Conservation (phyloP, 2,888 invertebrate species). For the Corythucha ciliata region DNA sequence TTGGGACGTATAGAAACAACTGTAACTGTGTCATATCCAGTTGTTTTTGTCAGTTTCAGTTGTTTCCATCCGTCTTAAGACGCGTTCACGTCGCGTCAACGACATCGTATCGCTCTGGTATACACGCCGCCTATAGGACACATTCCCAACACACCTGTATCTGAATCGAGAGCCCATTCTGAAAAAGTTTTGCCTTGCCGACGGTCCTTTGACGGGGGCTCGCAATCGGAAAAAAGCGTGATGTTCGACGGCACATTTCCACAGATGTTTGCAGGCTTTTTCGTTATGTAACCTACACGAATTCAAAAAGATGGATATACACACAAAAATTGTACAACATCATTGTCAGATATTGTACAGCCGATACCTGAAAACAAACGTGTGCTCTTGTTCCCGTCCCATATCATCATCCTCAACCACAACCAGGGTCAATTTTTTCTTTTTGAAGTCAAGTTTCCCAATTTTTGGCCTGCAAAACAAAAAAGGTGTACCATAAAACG, state of each 20-base stretch:
- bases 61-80: no score
- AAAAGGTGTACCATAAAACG: not conserved
- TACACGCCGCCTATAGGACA: not conserved
- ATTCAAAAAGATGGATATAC: not conserved
- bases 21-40: no score
- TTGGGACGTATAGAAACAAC: no score
- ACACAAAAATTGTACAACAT: not conserved
- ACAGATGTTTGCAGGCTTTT: conserved; percentile 97
- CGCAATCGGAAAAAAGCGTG: conserved; percentile 96
- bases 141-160: conserved; percentile 48
- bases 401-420: conserved; percentile 99
- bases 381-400: conserved; percentile 93
- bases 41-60: no score
- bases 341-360: not conserved
- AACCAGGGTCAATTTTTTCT: conserved; percentile 90
- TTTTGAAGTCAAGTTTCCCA: conserved; percentile 93
- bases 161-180: conserved; percentile 97
- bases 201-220: conserved; percentile 78
- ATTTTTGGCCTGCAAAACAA: conserved; percentile 71
- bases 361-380: conserved; percentile 80
- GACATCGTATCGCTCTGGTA: no score
- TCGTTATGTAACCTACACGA: conserved; percentile 68
- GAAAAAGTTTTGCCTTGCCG: conserved; percentile 90
- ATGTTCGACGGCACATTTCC: conserved; percentile 99
- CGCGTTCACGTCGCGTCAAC: no score